Percentiles rank a stretch among this genome's conserved stretches.
phyloP scores from a whole-genome alignment of 1,140 invertebrate genomes.

The Medauroidea extradentata region DNA sequence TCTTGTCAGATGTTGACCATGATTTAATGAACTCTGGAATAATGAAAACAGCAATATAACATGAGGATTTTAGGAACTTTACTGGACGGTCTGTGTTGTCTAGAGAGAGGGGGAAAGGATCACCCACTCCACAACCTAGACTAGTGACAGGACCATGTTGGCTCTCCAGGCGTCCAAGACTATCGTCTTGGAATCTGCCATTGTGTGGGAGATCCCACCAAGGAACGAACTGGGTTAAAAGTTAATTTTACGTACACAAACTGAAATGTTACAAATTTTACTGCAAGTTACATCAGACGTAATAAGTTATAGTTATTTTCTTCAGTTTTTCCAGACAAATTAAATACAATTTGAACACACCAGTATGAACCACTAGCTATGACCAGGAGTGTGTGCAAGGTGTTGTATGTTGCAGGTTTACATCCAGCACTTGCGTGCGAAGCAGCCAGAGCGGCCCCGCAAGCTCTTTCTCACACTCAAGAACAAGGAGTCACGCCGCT shows the following conservation, averaged over 20 bases:
- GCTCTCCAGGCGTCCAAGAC: no score
- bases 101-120: no score
- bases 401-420: constrained; percentile 69
- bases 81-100: no score
- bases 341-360: no score
- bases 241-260: not conserved
- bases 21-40: no score
- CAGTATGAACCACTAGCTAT: not conserved
- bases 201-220: no score
- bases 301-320: not conserved
- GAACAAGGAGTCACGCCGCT: constrained; percentile 91
- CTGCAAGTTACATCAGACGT: not conserved
- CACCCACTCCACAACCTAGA: no score
- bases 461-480: constrained; percentile 96
- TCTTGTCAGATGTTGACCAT: no score
- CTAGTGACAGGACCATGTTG: no score
- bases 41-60: no score
- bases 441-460: constrained; percentile 86
- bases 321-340: not conserved
- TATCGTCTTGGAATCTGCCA: no score
- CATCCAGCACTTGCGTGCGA: constrained; percentile 93
- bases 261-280: not conserved
- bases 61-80: no score
- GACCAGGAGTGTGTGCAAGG: not conserved
- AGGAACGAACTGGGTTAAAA: not conserved